phyloP scores from a whole-genome alignment of 2,888 invertebrate genomes.

The Ecliptopera silaceata region DNA sequence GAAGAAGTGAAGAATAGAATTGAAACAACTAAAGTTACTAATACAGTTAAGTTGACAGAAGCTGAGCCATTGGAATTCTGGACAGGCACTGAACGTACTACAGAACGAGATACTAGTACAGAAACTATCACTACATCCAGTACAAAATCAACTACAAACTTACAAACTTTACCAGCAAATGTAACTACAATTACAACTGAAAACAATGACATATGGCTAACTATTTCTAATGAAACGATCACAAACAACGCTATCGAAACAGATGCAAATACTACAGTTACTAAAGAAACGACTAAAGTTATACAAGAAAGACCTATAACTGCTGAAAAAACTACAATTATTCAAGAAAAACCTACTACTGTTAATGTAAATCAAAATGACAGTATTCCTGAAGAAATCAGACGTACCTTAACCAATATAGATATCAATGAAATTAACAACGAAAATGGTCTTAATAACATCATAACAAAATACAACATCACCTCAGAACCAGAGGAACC shows the following conservation, averaged over 20 bases:
- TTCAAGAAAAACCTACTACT: not conserved
- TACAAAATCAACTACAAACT: too few species aligned
- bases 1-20: conserved; percentile 10
- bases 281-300: not conserved
- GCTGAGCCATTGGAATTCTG: not conserved
- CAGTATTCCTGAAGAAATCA: not conserved
- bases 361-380: not conserved
- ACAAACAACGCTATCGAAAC: not conserved
- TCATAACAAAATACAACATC: not conserved
- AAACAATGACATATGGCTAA: not conserved
- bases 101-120: not conserved
- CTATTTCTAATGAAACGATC: not conserved
- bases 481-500: not conserved
- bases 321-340: too few species aligned
- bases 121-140: not conserved
- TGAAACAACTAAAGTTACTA: not conserved
- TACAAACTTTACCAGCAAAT: not conserved
- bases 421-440: not conserved
- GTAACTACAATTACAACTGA: not conserved
- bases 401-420: not conserved
- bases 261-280: not conserved
- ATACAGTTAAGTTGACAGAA: not conserved
- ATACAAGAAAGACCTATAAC: not conserved
- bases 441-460: not conserved
- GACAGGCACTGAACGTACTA: not conserved